Percentiles rank a stretch among this genome's conserved stretches.
Evolutionary conservation across 2,113 vertebrate species (phyloP).

Genomic region (Mormyrus iriodes): DNA sequence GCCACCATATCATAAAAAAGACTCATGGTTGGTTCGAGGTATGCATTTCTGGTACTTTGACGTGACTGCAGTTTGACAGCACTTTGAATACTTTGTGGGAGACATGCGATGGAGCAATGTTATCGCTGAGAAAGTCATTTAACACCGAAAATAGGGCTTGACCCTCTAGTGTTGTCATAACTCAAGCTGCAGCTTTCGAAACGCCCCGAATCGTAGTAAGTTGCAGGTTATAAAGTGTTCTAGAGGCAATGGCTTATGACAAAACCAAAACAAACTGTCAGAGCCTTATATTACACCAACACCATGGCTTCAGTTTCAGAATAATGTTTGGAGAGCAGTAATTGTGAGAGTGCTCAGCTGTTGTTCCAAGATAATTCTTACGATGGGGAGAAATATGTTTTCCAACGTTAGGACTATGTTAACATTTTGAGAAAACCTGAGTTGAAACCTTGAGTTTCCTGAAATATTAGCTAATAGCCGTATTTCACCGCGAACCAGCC

Average conservation of each 20-base stretch:
- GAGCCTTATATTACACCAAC: not conserved
- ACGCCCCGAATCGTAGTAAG: not conserved
- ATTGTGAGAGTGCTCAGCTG: slow-evolving; percentile 2
- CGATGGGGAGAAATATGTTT: not conserved
- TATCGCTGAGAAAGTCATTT: slow-evolving; percentile 2
- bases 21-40: not conserved
- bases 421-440: not conserved
- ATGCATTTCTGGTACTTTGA: not conserved
- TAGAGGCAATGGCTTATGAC: not conserved
- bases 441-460: not conserved
- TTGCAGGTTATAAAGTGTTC: not conserved
- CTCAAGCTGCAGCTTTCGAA: not conserved
- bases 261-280: not conserved
- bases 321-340: not conserved
- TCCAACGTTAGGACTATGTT: not conserved
- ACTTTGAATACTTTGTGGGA: not conserved
- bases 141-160: not conserved
- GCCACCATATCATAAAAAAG: not conserved
- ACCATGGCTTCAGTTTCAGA: not conserved
- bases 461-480: not conserved
- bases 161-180: not conserved
- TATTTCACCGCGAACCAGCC: not conserved
- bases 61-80: not conserved
- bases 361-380: not conserved
- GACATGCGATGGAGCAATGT: not conserved